Evolutionary conservation across 2,888 invertebrate genomes (phyloP).

Genomic region (Leptogaster cylindrica): DNA sequence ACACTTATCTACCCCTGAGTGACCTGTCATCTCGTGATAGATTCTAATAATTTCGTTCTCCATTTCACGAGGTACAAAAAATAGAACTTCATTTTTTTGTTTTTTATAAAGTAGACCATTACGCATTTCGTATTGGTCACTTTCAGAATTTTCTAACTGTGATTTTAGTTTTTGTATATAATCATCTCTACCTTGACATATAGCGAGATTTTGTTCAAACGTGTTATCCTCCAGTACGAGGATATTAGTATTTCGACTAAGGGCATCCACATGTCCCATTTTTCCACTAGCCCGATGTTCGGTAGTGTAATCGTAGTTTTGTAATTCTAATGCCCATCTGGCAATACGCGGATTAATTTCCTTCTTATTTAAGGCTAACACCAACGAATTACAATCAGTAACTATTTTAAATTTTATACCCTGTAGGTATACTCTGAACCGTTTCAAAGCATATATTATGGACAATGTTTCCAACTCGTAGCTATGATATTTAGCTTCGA

Average conservation of each 20-base stretch:
- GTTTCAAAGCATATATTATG: conserved; percentile 49
- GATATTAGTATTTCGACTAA: neutral
- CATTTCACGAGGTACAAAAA: conserved; percentile 42
- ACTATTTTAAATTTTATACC: conserved; percentile 52
- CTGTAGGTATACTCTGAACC: conserved; percentile 51
- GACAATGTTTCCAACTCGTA: conserved; percentile 51
- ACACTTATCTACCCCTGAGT: conserved; percentile 36
- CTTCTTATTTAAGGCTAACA: conserved; percentile 50
- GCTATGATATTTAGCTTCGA: neutral
- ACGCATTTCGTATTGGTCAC: neutral
- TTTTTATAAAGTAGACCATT: neutral
- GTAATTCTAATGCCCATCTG: conserved; percentile 51
- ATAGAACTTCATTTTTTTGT: neutral
- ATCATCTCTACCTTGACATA: neutral
- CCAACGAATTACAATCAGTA: conserved; percentile 52
- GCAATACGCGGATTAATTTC: conserved; percentile 53
- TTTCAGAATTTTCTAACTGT: neutral
- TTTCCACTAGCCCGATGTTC: conserved; percentile 48
- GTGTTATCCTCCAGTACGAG: neutral
- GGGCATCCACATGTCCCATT: conserved; percentile 48
- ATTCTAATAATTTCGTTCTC: conserved; percentile 39
- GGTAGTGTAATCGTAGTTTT: conserved; percentile 49
- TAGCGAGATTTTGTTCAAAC: neutral
- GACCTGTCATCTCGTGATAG: conserved; percentile 42
- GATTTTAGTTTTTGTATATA: neutral